Base-by-base conservation (phyloP, 2,888 invertebrate genomes). In the Eupeodes luniger region DNA sequence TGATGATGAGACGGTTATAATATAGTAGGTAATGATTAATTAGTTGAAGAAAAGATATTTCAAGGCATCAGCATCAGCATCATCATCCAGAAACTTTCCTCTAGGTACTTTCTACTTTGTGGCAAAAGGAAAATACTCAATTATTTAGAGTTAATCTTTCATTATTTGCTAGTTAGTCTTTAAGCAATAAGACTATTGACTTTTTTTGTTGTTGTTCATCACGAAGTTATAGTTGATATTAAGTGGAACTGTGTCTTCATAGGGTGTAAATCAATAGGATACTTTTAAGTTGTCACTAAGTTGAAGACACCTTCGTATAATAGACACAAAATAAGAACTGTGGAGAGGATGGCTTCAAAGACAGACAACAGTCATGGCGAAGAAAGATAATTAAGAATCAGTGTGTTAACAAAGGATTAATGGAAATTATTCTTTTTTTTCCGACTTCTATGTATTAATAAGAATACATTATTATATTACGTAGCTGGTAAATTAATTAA, bases 121-220 rank as follows among this genome's bases (percentile, higher is more conserved):
- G 75, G 27, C 69, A 75, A 82, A 69, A 79, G 75, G 70, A 82
- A 86, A 82, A 70, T 82, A 82, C 78, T 82, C 70, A 86, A 82
- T 86, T 86, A 86, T 86, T 79, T 70, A 70, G 59, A 86, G 75
- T 79, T 82, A 75, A 75, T 75, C 75, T 79, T 70, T 70, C 57
- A 64, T 78, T 57, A 77, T 85, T 64, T 85, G 74, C 49, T 61
- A 61, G 74, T 74, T 77, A 77, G 49, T 57, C 62, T 55, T 55
- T 66, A 34, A 59, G 7, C 1, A 10, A 9, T 57, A 5, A 7
- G 19, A 44, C 5, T 40, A 44, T 19, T 1, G 40, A 14, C 11
- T n/a, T 49, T 69, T n/a, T 49, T 14, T 16, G 27, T 36, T 5
- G 27, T n/a, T 59, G 34, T 9, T 59, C 47, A 16, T n/a, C 36